Conservation (phyloP, 1,140 invertebrate genomes). For the Hydropsyche tenuis region DNA sequence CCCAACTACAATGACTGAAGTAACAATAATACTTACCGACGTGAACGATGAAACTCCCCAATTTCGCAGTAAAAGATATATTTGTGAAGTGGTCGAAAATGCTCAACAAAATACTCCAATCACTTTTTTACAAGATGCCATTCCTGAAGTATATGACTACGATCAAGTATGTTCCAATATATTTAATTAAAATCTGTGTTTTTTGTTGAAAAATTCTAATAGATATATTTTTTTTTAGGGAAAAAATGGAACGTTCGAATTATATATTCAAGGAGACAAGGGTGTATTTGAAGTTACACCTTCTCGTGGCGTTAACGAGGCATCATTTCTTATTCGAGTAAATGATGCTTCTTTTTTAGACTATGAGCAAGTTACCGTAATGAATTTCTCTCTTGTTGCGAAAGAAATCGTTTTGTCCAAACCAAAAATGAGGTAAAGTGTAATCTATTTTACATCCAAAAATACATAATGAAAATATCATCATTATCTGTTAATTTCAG, state of each 20-base stretch:
- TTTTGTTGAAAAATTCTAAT: constrained; percentile 32
- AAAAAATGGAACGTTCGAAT: constrained; percentile 88
- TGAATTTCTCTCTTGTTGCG: constrained; percentile 87
- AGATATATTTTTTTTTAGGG: constrained; percentile 74
- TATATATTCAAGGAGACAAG: constrained; percentile 80
- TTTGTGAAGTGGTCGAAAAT: constrained; percentile 92
- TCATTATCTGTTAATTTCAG: too few species aligned
- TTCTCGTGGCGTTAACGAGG: constrained; percentile 87
- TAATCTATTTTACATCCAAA: background rate
- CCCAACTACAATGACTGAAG: constrained; percentile 83
- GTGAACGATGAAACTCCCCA: constrained; percentile 92
- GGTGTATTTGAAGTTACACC: constrained; percentile 91
- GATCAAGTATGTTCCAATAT: constrained; percentile 83
- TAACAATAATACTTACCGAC: constrained; percentile 92
- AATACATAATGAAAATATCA: too few species aligned
- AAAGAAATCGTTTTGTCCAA: constrained; percentile 77
- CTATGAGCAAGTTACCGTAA: constrained; percentile 80
- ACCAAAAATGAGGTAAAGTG: constrained; percentile 69
- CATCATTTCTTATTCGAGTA: constrained; percentile 88
- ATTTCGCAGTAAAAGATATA: constrained; percentile 80
- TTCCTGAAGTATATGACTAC: constrained; percentile 90
- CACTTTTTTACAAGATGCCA: constrained; percentile 79
- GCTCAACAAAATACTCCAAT: constrained; percentile 89
- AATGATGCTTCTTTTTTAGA: constrained; percentile 84
- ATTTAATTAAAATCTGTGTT: constrained; percentile 24